Evolutionary conservation across 2,888 invertebrate genomes (phyloP).

Genomic region (Nymphalis c-album): DNA sequence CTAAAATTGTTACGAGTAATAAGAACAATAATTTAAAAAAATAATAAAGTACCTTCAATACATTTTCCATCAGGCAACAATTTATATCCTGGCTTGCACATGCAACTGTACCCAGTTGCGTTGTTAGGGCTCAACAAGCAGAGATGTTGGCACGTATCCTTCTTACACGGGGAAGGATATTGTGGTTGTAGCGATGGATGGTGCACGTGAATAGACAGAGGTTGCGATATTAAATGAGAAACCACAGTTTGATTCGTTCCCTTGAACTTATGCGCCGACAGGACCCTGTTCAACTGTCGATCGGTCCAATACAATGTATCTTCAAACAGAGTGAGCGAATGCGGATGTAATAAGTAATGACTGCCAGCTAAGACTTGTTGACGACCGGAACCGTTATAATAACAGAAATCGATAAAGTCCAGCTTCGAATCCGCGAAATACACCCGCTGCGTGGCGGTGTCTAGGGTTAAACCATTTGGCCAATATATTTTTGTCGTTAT

Average conservation of each 20-base stretch:
- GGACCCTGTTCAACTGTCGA: conserved; percentile 92
- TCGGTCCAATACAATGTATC: conserved; percentile 99
- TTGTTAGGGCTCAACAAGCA: conserved; percentile 93
- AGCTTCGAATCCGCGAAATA: conserved; percentile 99
- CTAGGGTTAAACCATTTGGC: conserved; percentile 98
- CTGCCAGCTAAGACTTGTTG: conserved; percentile 93
- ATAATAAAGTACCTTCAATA: conserved; percentile 77
- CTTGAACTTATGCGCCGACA: conserved; percentile 95
- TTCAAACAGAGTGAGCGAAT: conserved; percentile 96
- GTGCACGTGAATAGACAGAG: conserved; percentile 96
- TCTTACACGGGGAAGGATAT: conserved; percentile 87
- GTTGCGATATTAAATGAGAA: conserved; percentile 96
- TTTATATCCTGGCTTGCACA: conserved; percentile 94
- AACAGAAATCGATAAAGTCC: conserved; percentile 98
- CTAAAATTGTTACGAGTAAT: too few species aligned
- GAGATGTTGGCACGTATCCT: conserved; percentile 89
- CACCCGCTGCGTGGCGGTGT: conserved; percentile 94
- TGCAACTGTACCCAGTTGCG: conserved; percentile 89
- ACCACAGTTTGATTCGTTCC: conserved; percentile 96
- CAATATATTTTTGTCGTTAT: conserved; percentile 97
- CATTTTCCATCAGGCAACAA: conserved; percentile 86
- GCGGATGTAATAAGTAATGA: conserved; percentile 97
- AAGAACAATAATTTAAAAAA: not conserved
- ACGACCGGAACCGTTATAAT: conserved; percentile 95
- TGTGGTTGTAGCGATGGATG: conserved; percentile 96